Evolutionary conservation across 2,888 invertebrate species (phyloP).

Genomic region (Pandemis corylana): DNA sequence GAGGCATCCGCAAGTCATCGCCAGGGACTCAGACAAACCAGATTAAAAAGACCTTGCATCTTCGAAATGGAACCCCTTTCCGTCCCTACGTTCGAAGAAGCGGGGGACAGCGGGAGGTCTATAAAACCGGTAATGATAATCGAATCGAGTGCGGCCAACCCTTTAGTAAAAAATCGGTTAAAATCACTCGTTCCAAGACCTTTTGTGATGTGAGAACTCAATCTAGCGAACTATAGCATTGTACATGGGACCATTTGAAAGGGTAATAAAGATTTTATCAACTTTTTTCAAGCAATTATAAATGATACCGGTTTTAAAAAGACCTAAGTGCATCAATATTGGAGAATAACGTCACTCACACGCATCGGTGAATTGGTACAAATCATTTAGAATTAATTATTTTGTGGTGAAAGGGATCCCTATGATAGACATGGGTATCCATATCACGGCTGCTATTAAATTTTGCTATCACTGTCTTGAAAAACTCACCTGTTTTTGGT

Average conservation of each 20-base stretch:
- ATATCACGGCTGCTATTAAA: too few species aligned
- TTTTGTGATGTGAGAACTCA: constrained; percentile 84
- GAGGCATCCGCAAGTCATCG: constrained; percentile 82
- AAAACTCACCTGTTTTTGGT: too few species aligned
- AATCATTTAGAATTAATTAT: constrained; percentile 12
- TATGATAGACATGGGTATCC: too few species aligned
- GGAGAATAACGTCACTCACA: background rate
- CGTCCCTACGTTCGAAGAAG: constrained; percentile 46
- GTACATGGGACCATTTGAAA: constrained; percentile 68
- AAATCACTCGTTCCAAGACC: constrained; percentile 75
- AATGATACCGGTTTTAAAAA: constrained; percentile 26
- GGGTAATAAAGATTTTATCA: constrained; percentile 74
- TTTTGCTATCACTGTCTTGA: too few species aligned
- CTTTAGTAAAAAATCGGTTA: constrained; percentile 81
- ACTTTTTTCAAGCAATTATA: constrained; percentile 43
- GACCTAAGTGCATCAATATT: constrained; percentile 27
- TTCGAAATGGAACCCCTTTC: constrained; percentile 50
- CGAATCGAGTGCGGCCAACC: constrained; percentile 83
- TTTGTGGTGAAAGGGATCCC: too few species aligned
- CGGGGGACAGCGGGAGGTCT: constrained; percentile 53
- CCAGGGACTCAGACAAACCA: constrained; percentile 66
- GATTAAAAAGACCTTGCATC: constrained; percentile 66
- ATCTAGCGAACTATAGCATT: constrained; percentile 73
- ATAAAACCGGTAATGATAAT: constrained; percentile 69
- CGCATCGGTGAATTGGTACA: background rate